phyloP scores from a whole-genome alignment of 2,797 vertebrate genomes.

The Lutjanus argentimaculatus region DNA sequence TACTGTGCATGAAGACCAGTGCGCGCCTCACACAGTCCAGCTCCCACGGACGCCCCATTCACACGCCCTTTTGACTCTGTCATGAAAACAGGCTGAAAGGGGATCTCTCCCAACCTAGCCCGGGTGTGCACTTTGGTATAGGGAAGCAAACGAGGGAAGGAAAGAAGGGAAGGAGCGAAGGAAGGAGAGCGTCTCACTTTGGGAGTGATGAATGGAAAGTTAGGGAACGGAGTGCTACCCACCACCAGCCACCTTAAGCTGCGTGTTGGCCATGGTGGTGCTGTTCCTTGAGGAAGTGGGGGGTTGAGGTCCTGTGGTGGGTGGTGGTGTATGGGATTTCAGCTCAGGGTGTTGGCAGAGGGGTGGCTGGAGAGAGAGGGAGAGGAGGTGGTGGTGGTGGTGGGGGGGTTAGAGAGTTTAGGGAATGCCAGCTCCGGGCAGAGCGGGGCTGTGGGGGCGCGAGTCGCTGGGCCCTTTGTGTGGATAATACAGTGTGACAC shows the following conservation, averaged over 20 bases:
- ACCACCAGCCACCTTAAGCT: constrained; percentile 56
- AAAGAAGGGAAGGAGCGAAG: constrained; percentile 41
- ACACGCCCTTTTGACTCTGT: constrained; percentile 97
- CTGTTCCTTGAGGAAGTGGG: constrained; percentile 68
- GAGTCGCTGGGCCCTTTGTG: constrained; percentile 89
- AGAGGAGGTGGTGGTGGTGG: constrained; percentile 19
- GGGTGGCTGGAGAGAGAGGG: constrained; percentile 56
- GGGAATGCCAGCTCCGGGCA: constrained; percentile 94
- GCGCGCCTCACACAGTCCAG: constrained; percentile 87
- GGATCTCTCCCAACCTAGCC: constrained; percentile 90
- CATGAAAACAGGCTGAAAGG: constrained; percentile 92
- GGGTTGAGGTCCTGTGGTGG: constrained; percentile 68
- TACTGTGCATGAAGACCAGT: constrained; percentile 95
- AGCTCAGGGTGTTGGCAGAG: constrained; percentile 76
- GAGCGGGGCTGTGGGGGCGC: constrained; percentile 84
- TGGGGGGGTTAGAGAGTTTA: constrained; percentile 71
- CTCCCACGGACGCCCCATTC: constrained; percentile 94
- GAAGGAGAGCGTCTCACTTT: constrained; percentile 43
- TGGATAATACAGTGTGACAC: constrained; percentile 98
- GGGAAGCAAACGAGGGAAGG: constrained; percentile 70
- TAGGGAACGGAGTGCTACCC: constrained; percentile 35
- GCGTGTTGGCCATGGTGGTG: constrained; percentile 42
- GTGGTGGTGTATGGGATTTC: constrained; percentile 84
- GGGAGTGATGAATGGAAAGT: constrained; percentile 57
- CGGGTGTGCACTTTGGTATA: constrained; percentile 84